These are phyloP conservation scores for Acleris cristana DNA, from an alignment of 2,888 invertebrate genomes.

Conservation along the genomic window DNA sequence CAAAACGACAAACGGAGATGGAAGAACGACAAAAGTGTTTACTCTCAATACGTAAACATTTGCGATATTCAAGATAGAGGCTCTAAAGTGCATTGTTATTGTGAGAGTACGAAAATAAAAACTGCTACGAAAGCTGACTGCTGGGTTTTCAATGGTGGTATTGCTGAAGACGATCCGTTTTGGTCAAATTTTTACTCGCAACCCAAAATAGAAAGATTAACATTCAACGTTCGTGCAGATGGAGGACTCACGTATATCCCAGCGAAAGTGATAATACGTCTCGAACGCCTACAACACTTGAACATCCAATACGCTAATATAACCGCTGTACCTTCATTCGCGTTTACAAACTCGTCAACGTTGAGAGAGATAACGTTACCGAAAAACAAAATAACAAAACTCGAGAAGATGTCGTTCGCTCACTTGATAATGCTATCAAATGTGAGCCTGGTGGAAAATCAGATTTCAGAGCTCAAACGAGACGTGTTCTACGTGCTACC, in stretches of 20 bases:
- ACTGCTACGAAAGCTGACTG: conserved; percentile 89
- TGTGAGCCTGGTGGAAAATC: conserved; percentile 90
- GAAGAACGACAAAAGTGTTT: conserved; percentile 72
- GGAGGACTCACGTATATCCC: conserved; percentile 89
- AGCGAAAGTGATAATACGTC: conserved; percentile 86
- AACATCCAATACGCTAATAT: conserved; percentile 90
- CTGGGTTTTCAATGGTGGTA: conserved; percentile 88
- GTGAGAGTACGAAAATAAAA: conserved; percentile 82
- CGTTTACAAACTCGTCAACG: conserved; percentile 89
- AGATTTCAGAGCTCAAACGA: conserved; percentile 88
- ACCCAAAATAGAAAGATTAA: conserved; percentile 86
- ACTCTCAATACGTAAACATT: conserved; percentile 80
- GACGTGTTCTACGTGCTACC: conserved; percentile 91
- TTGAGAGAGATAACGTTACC: conserved; percentile 87
- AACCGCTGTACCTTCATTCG: conserved; percentile 87
- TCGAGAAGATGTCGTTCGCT: conserved; percentile 89
- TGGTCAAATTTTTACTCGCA: conserved; percentile 91
- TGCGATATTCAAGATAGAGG: conserved; percentile 83
- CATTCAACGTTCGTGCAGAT: conserved; percentile 87
- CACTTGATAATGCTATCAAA: conserved; percentile 88
- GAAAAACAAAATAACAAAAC: conserved; percentile 87
- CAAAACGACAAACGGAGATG: conserved; percentile 77
- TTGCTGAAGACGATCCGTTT: conserved; percentile 88
- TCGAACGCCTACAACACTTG: conserved; percentile 87
- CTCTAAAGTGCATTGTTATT: conserved; percentile 87